Conservation (phyloP, 1,140 invertebrate genomes). For the Cydia strobilella region DNA sequence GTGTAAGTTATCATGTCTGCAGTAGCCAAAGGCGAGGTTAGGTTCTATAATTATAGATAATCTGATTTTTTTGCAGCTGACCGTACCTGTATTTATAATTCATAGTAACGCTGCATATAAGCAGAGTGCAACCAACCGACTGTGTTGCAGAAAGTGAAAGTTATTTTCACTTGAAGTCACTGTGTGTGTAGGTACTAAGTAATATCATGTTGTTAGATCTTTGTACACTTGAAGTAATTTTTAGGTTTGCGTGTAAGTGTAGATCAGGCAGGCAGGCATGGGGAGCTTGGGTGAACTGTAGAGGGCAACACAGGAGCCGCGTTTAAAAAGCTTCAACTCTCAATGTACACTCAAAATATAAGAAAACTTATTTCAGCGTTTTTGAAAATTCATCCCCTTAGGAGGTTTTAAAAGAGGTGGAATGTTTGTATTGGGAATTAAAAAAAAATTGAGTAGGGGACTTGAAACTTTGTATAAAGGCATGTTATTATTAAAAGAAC, state of each 20-base stretch:
- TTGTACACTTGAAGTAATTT: not conserved
- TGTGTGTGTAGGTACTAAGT: conserved; percentile 6
- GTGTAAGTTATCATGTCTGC: too few species aligned
- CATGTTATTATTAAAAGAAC: too few species aligned
- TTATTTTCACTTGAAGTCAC: conserved; percentile 18
- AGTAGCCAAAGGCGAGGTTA: not conserved
- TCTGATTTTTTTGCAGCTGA: not conserved
- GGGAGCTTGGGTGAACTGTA: too few species aligned
- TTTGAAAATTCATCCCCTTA: too few species aligned
- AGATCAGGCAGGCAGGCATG: not conserved
- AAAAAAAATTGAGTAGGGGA: too few species aligned
- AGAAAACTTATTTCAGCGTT: too few species aligned
- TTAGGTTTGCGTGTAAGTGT: not conserved
- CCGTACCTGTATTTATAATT: not conserved
- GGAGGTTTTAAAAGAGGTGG: too few species aligned
- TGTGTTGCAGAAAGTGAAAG: conserved; percentile 28
- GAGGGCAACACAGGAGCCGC: too few species aligned
- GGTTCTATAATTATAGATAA: not conserved
- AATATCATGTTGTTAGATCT: conserved; percentile 1
- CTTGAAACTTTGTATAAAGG: too few species aligned
- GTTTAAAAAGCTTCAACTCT: too few species aligned
- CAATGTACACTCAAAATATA: too few species aligned
- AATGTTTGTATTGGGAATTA: too few species aligned
- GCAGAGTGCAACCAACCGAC: not conserved
- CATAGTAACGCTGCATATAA: not conserved